Evolutionary conservation across 2,888 invertebrate species (phyloP), one percentile per base, ranked within the genome.

Genomic region (Tachina fera): DNA sequence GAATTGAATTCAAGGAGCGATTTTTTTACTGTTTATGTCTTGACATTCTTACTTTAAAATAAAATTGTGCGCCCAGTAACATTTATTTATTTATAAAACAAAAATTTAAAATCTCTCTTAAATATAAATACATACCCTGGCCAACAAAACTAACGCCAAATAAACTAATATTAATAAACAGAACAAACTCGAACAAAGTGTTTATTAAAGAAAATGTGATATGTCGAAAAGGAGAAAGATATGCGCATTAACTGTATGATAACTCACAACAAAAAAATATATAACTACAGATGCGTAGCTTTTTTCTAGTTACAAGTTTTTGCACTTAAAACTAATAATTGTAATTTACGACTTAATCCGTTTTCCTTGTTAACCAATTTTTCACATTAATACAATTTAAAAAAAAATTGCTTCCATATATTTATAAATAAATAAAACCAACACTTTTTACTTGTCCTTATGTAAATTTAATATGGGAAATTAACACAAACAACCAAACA

Each of bases 351-450:
- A 53, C 19, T 19, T 68, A 19, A 39, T 11, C 3, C 16, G 1
- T 41, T 41, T 68, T 47, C 49, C 49, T n/a, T n/a, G 4, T 14
- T 5, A 14, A 31, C 65, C 47, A 49, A 5, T 1, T 14, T 6
- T 3, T 19, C 41, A 14, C 9, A 43, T 43, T 39, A 9, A 39
- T 39, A n/a, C 39, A 68, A n/a, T 13, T 56, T 1, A 13, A 56
- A 56, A 22, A 56, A 3, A 16, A 16, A 0, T 39, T 6, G 1
- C 1, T 39, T 39, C 5, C 51, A 67, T 61, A 61, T 47, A 81
- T 81, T 63, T 70, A 82, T 70, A 76, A 76, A 72, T 67, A 78
- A 61, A 71, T 63, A 71, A 49, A 49, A 22, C 51, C 10, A 11
- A 47, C 47, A 22, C 22, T 63, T 61, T 70, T 31, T 43, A 13